Base-by-base conservation (phyloP, 1,140 invertebrate genomes). In the Drosophila fuyamai region DNA sequence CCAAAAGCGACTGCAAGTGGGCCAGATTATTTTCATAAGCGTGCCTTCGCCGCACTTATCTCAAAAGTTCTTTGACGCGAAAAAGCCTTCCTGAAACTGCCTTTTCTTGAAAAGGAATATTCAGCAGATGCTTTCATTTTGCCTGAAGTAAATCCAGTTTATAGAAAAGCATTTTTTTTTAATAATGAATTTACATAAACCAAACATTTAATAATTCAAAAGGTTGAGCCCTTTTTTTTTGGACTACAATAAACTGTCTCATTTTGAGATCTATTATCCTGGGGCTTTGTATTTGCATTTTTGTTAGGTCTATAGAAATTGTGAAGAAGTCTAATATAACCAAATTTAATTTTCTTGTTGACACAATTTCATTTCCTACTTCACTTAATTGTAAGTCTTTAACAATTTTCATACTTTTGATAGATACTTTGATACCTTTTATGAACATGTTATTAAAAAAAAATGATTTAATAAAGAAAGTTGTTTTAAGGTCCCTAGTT, bases 21-120 rank as follows among this genome's bases (percentile, higher is more conserved):
- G 40, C 27, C 41, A 59, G 65, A 68, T 68, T 68, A 68, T 68
- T 65, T 65, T 68, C 59, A 68, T 50, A 68, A 50, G 60, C 59
- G 38, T 27, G 57, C 2, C 35, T 9, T 7, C 29, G 10, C 13
- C 27, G 8, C 44, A 40, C 16, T 48, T 38, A 18, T 18, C 62
- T 61, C 35, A 40, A 40, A 61, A 41, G 8, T 48, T 16, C 32
- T 38, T 41, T 32, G 35, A 61, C 44, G 44, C 44, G 36, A 12
- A 62, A 43, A 48, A 48, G 14, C 35, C 57, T 61, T 47, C 32
- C 12, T 9, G n/a, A 1, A 10, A 27, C 13, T 12, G 16, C n/a
- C 9, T 35, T 13, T 48, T 59, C 32, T 29, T 4, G 7, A 27
- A 12, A 66, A 2, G 3, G 35, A 18, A n/a, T 23, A 14, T 9